Conservation (phyloP, 1,140 invertebrate species). For the Dendrolimus punctatus region DNA sequence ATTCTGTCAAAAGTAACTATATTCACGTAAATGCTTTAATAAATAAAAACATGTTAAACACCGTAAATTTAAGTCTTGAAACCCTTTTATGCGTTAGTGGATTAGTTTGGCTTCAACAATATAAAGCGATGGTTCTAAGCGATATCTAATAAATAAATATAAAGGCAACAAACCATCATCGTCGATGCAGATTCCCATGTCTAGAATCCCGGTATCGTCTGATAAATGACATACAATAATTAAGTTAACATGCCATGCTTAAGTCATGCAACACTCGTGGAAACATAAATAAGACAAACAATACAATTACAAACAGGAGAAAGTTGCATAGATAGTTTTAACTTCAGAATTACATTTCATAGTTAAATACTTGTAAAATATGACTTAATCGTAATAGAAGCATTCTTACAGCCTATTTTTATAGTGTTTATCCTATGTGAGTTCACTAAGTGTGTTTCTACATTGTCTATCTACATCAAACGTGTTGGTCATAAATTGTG, state of each 20-base stretch:
- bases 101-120: conserved; percentile 13
- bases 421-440: conserved; percentile 4
- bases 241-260: conserved; percentile 67
- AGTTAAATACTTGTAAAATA: too few species aligned
- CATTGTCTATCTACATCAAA: conserved; percentile 4
- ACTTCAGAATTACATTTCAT: too few species aligned
- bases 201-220: conserved; percentile 69
- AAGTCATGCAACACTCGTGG: conserved; percentile 53
- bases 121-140: background rate
- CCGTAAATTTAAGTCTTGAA: too few species aligned
- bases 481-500: conserved; percentile 22
- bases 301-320: conserved; percentile 3
- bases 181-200: conserved; percentile 48
- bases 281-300: conserved; percentile 11
- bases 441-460: conserved; percentile 17
- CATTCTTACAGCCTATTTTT: background rate
- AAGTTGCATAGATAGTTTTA: too few species aligned
- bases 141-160: conserved; percentile 20
- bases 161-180: conserved; percentile 58
- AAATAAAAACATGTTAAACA: too few species aligned
- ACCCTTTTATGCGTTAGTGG: conserved; percentile 13
- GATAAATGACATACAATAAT: conserved; percentile 62
- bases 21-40: too few species aligned
- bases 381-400: too few species aligned
- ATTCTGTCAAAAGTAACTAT: too few species aligned